A percentile compares a stretch with the other conserved stretches of the same genome.
phyloP scores from a whole-genome alignment of 92 coral and sea anemone species.

The Plumapathes pennacea region DNA sequence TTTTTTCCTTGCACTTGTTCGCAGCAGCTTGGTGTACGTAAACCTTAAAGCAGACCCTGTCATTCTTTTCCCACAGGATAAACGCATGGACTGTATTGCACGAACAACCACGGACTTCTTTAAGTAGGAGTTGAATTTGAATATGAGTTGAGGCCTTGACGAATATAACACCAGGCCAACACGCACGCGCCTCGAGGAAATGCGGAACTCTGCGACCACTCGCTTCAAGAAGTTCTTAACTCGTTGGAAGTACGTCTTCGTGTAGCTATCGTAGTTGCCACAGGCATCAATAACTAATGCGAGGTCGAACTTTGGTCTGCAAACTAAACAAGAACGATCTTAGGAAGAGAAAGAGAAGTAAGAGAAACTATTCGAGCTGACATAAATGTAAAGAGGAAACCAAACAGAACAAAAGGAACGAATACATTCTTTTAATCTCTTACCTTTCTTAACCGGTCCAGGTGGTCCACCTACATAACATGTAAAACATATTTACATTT shows the following conservation, averaged over 20 bases:
- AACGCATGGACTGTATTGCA: conserved; percentile 53
- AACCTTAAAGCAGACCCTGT: conserved; percentile 48
- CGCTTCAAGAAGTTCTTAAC: conserved; percentile 72
- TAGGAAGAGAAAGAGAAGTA: neutral
- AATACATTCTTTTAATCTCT: neutral
- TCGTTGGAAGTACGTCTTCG: conserved; percentile 70
- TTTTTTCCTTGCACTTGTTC: conserved; percentile 31
- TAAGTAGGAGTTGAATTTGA: conserved; percentile 39
- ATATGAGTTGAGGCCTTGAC: conserved; percentile 33
- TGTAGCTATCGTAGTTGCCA: conserved; percentile 58
- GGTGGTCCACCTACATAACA: conserved; percentile 45
- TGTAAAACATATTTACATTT: too few species aligned
- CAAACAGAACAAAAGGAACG: too few species aligned
- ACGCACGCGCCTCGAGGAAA: conserved; percentile 66
- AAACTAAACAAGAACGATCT: conserved; percentile 58
- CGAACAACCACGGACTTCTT: conserved; percentile 36
- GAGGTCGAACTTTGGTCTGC: conserved; percentile 70
- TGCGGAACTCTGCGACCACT: conserved; percentile 56
- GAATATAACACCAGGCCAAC: conserved; percentile 72
- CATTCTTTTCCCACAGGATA: conserved; percentile 54
- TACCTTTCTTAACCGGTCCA: conserved; percentile 58
- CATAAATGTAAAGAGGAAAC: neutral
- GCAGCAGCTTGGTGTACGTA: conserved; percentile 40
- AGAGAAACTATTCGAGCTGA: neutral
- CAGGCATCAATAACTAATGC: conserved; percentile 78